Evolutionary conservation across 1,140 invertebrate species (phyloP), one percentile per base, ranked within the genome.

Genomic region (Metopolophium dirhodum): DNA sequence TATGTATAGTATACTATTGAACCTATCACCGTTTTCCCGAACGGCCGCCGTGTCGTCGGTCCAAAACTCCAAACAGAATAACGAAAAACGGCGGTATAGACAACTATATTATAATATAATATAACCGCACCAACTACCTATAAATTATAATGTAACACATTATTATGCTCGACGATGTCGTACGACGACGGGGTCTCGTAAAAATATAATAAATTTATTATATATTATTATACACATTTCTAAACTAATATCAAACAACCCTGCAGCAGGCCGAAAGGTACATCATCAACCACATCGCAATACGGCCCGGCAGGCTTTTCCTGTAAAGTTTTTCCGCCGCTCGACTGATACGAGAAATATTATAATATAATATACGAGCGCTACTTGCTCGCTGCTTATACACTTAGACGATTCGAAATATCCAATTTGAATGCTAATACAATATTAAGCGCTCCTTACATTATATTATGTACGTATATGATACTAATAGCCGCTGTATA

Each of bases 201-300:
- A 41, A 26, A 41, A 47, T 49, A 49, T 47, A 87, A 87, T 7
- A 87, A 7, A n/a, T 41, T 9, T 49, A 87, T 47, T 26, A 30
- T 26, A 30, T 30, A 49, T 47, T 30, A 49, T 47, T 87, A 45
- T 87, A 7, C 26, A 30, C 14, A 45, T 77, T 77, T 77, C 61
- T n/a, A 87, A 87, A 87, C 85, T 87, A 87, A 87, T 87, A 87
- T 87, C 41, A 47, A 87, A 87, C 85, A 87, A n/a, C 45, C 85
- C 22, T 18, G 83, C 22, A 30, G 68, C 61, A 9, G 9, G n/a
- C 61, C 18, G 30, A 7, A 6, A 30, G 30, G n/a, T 7, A n/a
- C 30, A 30, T 3, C 23, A 30, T 61, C 57, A 51, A 18, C 49
- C 49, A 51, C 26, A 30, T 68, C 61, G 61, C 6, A n/a, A 68